A percentile compares a stretch with the other conserved stretches of the same genome.
phyloP scores from a whole-genome alignment of 2,888 invertebrate genomes.

The Andrena camellia region DNA sequence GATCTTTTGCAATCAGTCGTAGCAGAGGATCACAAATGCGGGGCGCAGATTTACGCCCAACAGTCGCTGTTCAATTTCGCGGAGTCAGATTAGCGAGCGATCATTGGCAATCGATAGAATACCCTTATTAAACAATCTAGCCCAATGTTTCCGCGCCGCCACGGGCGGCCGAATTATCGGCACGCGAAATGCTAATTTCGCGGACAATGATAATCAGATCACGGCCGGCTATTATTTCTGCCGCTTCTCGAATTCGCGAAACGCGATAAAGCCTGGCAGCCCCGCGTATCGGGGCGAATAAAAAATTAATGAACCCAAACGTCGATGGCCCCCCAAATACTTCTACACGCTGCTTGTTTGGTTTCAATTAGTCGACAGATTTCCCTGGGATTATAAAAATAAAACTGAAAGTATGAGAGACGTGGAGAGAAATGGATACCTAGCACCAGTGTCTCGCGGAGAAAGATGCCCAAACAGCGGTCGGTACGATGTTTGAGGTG shows the following conservation, averaged over 20 bases:
- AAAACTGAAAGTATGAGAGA: too few relatives aligned
- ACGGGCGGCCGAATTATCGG: constrained; percentile 18
- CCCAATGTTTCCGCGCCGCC: not conserved
- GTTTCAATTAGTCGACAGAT: constrained; percentile 3
- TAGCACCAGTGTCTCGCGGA: too few relatives aligned
- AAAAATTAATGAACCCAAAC: constrained; percentile 22
- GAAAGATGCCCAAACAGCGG: too few relatives aligned
- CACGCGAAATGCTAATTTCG: constrained; percentile 28
- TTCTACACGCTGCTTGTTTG: too few relatives aligned
- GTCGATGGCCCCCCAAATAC: not conserved
- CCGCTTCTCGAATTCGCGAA: constrained; percentile 16
- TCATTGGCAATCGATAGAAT: constrained; percentile 14
- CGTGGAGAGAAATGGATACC: too few relatives aligned
- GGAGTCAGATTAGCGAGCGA: not conserved
- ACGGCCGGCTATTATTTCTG: constrained; percentile 20
- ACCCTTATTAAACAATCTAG: constrained; percentile 30
- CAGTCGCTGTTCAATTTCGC: not conserved
- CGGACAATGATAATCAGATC: constrained; percentile 42
- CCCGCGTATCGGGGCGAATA: not conserved
- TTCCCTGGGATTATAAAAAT: too few relatives aligned
- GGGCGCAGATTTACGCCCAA: not conserved
- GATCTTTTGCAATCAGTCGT: not conserved
- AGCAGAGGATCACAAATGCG: not conserved
- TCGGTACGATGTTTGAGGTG: too few relatives aligned
- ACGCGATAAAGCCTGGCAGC: constrained; percentile 6